A percentile compares a stretch with the other conserved stretches of the same genome.
phyloP scores from a whole-genome alignment of 2,888 invertebrate species.

The Chloromyia formosa region DNA sequence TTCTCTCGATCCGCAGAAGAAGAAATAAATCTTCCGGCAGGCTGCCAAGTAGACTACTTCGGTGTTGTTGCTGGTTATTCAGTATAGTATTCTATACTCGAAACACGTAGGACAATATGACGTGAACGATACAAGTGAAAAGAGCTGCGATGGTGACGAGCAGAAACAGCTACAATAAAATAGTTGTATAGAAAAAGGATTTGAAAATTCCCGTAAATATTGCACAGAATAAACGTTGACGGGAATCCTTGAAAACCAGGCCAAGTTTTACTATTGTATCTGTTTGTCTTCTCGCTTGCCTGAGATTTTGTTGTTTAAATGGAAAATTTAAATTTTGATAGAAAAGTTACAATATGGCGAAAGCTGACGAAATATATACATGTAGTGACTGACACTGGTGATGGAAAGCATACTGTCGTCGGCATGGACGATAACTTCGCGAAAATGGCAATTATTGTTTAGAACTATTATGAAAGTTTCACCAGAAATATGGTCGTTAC shows the following conservation, averaged over 20 bases:
- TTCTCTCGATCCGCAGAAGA: no score
- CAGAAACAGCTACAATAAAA: background rate
- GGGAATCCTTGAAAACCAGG: conserved; percentile 8
- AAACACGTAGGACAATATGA: background rate
- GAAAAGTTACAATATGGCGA: background rate
- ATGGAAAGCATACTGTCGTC: no score
- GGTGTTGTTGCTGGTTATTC: background rate
- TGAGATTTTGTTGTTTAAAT: conserved; percentile 6
- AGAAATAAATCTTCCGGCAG: conserved; percentile 31
- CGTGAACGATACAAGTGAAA: background rate
- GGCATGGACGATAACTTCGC: no score
- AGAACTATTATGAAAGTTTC: background rate
- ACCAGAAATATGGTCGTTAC: background rate
- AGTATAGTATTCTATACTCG: background rate
- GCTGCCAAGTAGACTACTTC: conserved; percentile 1
- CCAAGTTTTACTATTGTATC: conserved; percentile 16
- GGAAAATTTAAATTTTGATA: conserved; percentile 30
- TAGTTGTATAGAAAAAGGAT: background rate
- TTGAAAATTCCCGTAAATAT: background rate
- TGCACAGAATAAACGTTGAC: background rate
- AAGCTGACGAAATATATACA: no score
- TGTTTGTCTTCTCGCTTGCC: conserved; percentile 12
- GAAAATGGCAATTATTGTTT: no score
- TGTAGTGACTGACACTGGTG: no score
- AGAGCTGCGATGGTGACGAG: no score